Evolutionary conservation across 30 jellyfish, hydroid and myxozoan genomes (phyloP), one percentile per base, ranked within the genome.

Genomic region (Aurelia aurita): DNA sequence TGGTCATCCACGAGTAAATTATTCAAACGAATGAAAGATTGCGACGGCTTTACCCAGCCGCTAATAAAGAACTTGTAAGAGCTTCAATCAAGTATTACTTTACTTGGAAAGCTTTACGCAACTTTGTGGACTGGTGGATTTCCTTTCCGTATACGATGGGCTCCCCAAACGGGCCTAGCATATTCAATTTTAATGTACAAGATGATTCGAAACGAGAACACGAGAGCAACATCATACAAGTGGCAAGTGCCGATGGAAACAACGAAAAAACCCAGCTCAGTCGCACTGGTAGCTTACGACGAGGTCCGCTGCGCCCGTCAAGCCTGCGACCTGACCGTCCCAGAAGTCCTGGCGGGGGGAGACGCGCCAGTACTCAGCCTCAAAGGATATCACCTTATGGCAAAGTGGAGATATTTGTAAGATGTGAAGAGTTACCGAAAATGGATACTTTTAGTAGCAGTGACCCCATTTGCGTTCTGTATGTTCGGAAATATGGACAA

Each of bases 381-480:
- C 27, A 65, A 19, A 44, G 89, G 59, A 19, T 57, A 8, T 57
- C 86, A 1, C 76, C 91, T 0, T 44, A 83, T 49, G 90, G 89
- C 43, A 79, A 77, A 71, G 78, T 80, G 0, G 92, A 89, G 72
- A 18, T 89, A 15, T 68, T 89, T 72, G 89, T 89, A n/a, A 21
- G 86, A 49, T 89, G 97, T 44, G 93, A 89, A 3, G 90, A 81
- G 31, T 87, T 89, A 3, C 97, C 93, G 12, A 80, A 89, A 74
- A 62, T 80, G 86, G 94, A 90, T 68, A 77, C 88, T 25, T 76
- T 90, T 22, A 90, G 95, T 58, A 90, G 91, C 86, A 90, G 89
- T 47, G 97, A 90, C 59, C 95, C 97, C 26, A 34, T 90, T 0
- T 82, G 94, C 46, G 97, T 90, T 43, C 81, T 90, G 63, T 71